A percentile compares a stretch with the other conserved stretches of the same genome.
Conservation (phyloP, 1,140 invertebrate genomes). For the Pogonus chalceus region DNA sequence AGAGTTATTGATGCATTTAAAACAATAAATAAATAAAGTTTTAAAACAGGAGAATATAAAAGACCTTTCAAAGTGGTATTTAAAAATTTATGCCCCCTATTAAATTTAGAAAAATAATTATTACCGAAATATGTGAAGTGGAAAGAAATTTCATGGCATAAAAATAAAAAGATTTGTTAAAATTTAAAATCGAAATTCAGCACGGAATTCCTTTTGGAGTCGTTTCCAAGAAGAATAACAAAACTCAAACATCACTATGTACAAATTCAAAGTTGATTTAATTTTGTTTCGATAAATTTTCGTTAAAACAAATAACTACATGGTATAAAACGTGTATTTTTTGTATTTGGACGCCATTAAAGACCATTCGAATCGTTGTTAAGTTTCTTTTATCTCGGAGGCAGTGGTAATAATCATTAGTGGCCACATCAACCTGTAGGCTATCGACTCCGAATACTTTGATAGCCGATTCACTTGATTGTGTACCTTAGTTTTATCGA, state of each 20-base stretch:
- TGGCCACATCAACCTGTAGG: not conserved
- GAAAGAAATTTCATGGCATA: too few species aligned
- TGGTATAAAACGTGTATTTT: constrained; percentile 4
- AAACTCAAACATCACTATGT: not conserved
- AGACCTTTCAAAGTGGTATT: too few species aligned
- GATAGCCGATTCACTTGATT: not conserved
- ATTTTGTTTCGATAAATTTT: constrained; percentile 8
- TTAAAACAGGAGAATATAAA: too few species aligned
- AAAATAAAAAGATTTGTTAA: too few species aligned
- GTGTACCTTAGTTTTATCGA: not conserved
- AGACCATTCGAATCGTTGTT: not conserved
- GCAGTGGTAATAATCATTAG: constrained; percentile 3
- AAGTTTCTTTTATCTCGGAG: constrained; percentile 2
- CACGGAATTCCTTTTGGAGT: too few species aligned
- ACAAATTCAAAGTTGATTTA: not conserved
- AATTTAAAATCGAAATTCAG: too few species aligned
- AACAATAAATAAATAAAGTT: too few species aligned
- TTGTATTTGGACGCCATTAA: not conserved
- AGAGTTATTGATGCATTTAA: too few species aligned
- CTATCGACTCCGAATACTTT: not conserved
- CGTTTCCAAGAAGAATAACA: not conserved
- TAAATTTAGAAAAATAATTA: too few species aligned
- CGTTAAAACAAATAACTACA: constrained; percentile 5
- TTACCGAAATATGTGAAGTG: too few species aligned
- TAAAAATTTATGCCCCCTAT: too few species aligned